These are phyloP conservation scores for Phalloptychus januarius DNA, from an alignment of 2,797 vertebrate species.

Conservation along the genomic window DNA sequence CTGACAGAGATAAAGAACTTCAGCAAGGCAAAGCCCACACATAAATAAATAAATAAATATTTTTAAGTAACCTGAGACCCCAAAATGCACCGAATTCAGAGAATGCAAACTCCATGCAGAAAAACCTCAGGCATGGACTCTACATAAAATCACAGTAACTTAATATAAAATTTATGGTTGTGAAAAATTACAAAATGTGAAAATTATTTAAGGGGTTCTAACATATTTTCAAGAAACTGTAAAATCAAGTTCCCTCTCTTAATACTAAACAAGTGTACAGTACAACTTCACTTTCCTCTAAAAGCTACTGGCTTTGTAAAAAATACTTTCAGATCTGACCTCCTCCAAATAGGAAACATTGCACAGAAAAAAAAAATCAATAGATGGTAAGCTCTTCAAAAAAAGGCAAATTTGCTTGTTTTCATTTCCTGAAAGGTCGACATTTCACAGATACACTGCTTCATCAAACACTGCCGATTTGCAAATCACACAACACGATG, in stretches of 20 bases:
- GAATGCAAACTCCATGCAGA: background rate
- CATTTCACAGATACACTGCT: conserved; percentile 41
- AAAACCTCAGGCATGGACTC: background rate
- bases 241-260: background rate
- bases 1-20: background rate
- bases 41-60: too few species aligned
- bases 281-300: background rate
- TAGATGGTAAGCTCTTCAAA: background rate
- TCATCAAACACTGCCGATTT: conserved; percentile 52
- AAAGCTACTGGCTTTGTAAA: conserved; percentile 1
- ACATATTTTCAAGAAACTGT: background rate
- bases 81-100: too few species aligned
- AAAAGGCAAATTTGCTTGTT: conserved; percentile 22
- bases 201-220: background rate
- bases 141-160: background rate
- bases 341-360: background rate
- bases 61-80: too few species aligned
- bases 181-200: background rate
- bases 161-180: background rate
- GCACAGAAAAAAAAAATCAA: background rate
- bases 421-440: conserved; percentile 56
- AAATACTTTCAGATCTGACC: background rate
- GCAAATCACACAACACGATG: conserved; percentile 56
- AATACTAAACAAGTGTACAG: background rate
- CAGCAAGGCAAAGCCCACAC: background rate